Base-by-base conservation (phyloP, 2,888 invertebrate genomes). In the Drosophila robusta region DNA sequence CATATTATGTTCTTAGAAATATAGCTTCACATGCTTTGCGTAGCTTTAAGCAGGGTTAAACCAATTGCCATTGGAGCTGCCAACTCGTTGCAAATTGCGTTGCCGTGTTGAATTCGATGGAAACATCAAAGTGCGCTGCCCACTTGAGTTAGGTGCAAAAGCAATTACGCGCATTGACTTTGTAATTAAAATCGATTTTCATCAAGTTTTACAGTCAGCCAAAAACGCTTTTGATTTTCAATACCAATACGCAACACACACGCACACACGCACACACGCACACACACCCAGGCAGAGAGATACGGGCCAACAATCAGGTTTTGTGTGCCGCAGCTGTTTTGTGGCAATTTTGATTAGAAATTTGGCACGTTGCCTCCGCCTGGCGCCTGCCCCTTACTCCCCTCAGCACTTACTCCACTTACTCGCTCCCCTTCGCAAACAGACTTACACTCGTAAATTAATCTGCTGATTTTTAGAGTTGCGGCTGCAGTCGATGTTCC, bases 121-220 rank as follows among this genome's bases (percentile, higher is more conserved):
- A 71, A 67, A 78, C 68, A 78, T 70, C 73, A 80, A 80, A 80
- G 85, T 75, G 52, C 55, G 79, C 64, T 78, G 63, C 63, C 65
- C 75, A 80, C 83, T 83, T 80, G 75, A 86, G 80, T 69, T 80
- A 86, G 81, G 86, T 80, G 81, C 71, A 83, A 83, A 80, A 82
- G 86, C 83, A 85, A 85, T 85, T 87, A 85, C 78, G 87, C 86
- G 83, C 83, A 85, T 78, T 80, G 83, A 80, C 83, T 82, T 87
- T 87, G 86, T 85, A 85, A 87, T 87, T 85, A 87, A 85, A 85
- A 85, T 85, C 84, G 88, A 85, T 87, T 85, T 78, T 70, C 78
- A 76, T 75, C 87, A 80, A 79, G 66, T 79, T 78, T 86, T 85
- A 67, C 57, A 63, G 77, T 50, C 55, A 64, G 49, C 64, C 67